These are phyloP conservation scores for Todiramphus chloris DNA, from an alignment of 2,113 vertebrate genomes.

Conservation along the genomic window DNA sequence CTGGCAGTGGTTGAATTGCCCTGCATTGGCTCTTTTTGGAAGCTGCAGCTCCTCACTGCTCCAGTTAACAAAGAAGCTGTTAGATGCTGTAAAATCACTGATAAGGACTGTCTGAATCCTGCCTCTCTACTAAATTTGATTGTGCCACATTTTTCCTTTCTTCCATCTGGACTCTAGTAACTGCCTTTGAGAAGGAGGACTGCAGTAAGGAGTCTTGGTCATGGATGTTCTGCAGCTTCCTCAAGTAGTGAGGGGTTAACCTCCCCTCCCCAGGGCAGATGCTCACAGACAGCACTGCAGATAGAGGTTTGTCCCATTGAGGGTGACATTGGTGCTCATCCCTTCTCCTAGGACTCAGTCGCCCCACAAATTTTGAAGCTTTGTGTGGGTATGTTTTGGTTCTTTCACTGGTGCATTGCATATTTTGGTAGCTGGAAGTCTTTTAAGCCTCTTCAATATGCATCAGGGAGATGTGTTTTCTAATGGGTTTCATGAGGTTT, in stretches of 20 bases:
- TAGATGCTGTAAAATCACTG: neutral
- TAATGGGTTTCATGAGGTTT: neutral
- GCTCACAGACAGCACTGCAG: neutral
- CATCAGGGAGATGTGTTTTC: neutral
- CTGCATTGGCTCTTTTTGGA: conserved; percentile 20
- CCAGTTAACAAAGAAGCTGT: conserved; percentile 29
- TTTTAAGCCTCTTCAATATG: neutral
- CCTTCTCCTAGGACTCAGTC: neutral
- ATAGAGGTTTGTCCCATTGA: neutral
- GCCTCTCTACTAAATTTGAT: conserved; percentile 30
- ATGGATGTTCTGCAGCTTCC: neutral
- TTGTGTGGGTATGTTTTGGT: neutral
- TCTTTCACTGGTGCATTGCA: neutral
- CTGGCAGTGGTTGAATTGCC: conserved; percentile 10
- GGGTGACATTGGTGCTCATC: neutral
- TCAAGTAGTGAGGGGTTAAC: neutral
- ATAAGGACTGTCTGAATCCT: neutral
- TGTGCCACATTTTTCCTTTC: neutral
- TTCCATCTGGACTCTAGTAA: neutral
- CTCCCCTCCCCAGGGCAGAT: neutral
- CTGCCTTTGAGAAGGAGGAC: neutral
- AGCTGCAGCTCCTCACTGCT: conserved; percentile 22
- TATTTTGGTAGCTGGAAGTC: conserved; percentile 8
- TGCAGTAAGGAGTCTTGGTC: neutral
- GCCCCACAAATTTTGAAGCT: neutral